phyloP scores from a whole-genome alignment of 2,113 vertebrate genomes.

The Xyrauchen texanus region DNA sequence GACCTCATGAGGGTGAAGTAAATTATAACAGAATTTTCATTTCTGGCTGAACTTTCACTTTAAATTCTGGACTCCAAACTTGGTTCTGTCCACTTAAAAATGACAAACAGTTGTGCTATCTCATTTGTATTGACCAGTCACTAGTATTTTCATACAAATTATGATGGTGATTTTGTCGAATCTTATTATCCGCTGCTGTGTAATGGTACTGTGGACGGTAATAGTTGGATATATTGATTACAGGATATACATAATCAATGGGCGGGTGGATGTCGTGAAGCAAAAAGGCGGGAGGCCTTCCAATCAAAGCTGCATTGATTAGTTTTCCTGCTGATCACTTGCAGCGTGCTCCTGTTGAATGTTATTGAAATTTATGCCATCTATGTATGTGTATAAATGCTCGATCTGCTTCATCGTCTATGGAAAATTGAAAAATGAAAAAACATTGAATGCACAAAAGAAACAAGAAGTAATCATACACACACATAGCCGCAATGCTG shows the following conservation, averaged over 20 bases:
- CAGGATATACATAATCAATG: conserved; percentile 33
- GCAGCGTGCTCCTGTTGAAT: neutral
- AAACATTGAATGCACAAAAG: conserved; percentile 11
- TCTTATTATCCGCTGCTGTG: conserved; percentile 17
- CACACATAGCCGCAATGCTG: neutral
- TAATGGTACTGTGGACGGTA: conserved; percentile 25
- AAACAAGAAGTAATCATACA: neutral
- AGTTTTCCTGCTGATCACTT: conserved; percentile 26
- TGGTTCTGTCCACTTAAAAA: neutral
- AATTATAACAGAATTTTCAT: too few species aligned
- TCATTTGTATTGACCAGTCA: neutral
- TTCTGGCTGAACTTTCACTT: too few species aligned
- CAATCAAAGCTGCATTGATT: conserved; percentile 50
- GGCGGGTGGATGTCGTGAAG: neutral
- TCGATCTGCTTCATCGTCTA: conserved; percentile 1
- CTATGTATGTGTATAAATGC: conserved; percentile 17
- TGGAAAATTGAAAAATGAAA: conserved; percentile 31
- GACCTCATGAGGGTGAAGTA: too few species aligned
- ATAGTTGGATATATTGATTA: conserved; percentile 36
- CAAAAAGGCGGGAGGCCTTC: conserved; percentile 19
- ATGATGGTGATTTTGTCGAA: neutral
- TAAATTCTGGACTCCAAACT: too few species aligned
- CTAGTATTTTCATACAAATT: conserved; percentile 7
- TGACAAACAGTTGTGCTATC: neutral
- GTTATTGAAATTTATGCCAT: conserved; percentile 1